These are phyloP conservation scores for Platalea minor DNA, from an alignment of 2,797 vertebrate species.

Conservation along the genomic window DNA sequence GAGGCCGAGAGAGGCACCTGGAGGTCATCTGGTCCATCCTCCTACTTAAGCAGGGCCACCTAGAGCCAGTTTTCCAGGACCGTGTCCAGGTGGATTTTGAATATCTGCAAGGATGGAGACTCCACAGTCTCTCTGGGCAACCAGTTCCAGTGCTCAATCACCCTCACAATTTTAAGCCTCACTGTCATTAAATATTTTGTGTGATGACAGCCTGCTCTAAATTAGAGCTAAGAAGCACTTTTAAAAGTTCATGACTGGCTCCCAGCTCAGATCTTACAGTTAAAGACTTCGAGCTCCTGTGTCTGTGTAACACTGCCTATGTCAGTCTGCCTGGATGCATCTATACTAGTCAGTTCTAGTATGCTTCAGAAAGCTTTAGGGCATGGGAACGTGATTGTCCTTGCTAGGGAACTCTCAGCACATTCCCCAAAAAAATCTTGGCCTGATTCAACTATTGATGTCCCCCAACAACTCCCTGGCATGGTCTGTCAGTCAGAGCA, in stretches of 20 bases:
- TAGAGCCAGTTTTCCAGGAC: background rate
- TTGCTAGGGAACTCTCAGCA: background rate
- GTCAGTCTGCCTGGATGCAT: background rate
- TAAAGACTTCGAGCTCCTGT: background rate
- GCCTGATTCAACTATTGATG: background rate
- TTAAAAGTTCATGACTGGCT: background rate
- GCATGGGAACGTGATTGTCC: background rate
- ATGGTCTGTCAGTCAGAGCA: background rate
- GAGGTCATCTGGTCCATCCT: background rate
- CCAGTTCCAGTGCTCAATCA: background rate
- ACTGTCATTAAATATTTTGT: background rate
- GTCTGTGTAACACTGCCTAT: background rate
- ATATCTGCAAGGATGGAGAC: background rate
- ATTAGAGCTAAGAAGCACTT: background rate
- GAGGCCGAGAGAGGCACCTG: background rate
- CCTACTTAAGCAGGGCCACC: background rate
- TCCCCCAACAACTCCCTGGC: background rate
- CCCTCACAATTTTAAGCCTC: background rate
- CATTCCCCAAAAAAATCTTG: background rate
- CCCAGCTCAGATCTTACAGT: background rate
- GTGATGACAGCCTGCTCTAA: background rate
- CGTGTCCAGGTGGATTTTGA: background rate
- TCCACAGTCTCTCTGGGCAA: background rate
- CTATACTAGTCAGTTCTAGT: background rate
- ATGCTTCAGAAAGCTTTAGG: background rate